phyloP scores from a whole-genome alignment of 2,888 invertebrate species.

The Patella pellucida region DNA sequence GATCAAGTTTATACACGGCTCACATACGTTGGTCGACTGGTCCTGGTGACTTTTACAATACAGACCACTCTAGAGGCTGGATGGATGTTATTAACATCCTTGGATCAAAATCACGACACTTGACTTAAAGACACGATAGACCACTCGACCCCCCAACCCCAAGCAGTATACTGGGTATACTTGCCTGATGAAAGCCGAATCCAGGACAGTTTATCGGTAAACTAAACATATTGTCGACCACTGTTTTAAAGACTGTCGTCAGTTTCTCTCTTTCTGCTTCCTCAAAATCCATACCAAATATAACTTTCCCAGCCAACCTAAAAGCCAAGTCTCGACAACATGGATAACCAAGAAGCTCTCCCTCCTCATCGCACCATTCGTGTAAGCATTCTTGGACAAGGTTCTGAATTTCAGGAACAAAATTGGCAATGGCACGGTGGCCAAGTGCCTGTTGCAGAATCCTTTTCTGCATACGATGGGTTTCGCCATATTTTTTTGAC shows the following conservation, averaged over 20 bases:
- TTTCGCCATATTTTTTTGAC: no score
- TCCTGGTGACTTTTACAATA: no score
- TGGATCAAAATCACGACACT: no score
- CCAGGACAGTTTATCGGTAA: constrained; percentile 28
- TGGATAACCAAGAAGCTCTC: constrained; percentile 43
- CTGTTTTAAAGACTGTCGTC: constrained; percentile 19
- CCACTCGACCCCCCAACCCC: no score
- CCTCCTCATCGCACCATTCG: constrained; percentile 20
- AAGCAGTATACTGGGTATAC: background rate
- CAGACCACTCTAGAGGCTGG: no score
- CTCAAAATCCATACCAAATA: constrained; percentile 49
- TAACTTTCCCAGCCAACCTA: constrained; percentile 42
- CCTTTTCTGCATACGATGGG: constrained; percentile 1
- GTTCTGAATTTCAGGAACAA: constrained; percentile 5
- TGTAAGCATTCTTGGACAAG: background rate
- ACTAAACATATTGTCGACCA: constrained; percentile 26
- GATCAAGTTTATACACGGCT: no score
- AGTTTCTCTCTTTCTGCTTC: constrained; percentile 26
- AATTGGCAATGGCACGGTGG: background rate
- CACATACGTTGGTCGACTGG: no score
- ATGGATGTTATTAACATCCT: no score
- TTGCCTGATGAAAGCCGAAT: constrained; percentile 28
- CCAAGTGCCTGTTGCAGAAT: constrained; percentile 5
- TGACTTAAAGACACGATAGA: no score
- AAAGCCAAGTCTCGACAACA: constrained; percentile 53